Evolutionary conservation across 1,140 invertebrate species (phyloP).

Genomic region (Liolophura sinensis): DNA sequence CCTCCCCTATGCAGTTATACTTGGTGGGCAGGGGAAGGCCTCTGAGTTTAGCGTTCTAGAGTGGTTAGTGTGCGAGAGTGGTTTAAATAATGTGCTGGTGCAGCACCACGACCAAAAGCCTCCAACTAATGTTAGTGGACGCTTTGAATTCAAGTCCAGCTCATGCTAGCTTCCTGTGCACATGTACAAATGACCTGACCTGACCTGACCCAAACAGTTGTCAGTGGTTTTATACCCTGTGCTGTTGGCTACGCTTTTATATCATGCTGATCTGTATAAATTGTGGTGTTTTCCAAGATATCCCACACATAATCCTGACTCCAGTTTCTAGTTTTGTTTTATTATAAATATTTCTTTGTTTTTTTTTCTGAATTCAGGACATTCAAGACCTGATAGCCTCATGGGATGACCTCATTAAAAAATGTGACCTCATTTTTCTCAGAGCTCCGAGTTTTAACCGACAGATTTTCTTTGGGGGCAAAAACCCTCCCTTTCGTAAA

Average conservation of each 20-base stretch:
- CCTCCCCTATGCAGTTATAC: too few relatives aligned
- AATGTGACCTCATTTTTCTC: constrained; percentile 77
- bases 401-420: constrained; percentile 71
- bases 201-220: too few relatives aligned
- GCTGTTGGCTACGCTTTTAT: neutral
- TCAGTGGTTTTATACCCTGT: constrained; percentile 5
- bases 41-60: too few relatives aligned
- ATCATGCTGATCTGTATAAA: neutral
- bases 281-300: neutral
- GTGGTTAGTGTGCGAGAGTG: too few relatives aligned
- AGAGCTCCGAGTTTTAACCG: constrained; percentile 77
- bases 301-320: neutral
- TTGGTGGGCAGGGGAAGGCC: too few relatives aligned
- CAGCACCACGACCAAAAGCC: too few relatives aligned
- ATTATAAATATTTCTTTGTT: neutral
- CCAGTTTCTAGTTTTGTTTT: too few relatives aligned
- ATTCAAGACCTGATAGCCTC: constrained; percentile 73
- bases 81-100: too few relatives aligned
- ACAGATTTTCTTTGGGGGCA: constrained; percentile 74
- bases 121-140: too few relatives aligned
- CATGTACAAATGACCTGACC: too few relatives aligned
- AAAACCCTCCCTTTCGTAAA: constrained; percentile 67
- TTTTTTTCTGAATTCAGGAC: constrained; percentile 69
- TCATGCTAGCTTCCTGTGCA: too few relatives aligned
- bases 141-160: too few relatives aligned